phyloP scores from a whole-genome alignment of 2,113 vertebrate species.

The Naja naja region DNA sequence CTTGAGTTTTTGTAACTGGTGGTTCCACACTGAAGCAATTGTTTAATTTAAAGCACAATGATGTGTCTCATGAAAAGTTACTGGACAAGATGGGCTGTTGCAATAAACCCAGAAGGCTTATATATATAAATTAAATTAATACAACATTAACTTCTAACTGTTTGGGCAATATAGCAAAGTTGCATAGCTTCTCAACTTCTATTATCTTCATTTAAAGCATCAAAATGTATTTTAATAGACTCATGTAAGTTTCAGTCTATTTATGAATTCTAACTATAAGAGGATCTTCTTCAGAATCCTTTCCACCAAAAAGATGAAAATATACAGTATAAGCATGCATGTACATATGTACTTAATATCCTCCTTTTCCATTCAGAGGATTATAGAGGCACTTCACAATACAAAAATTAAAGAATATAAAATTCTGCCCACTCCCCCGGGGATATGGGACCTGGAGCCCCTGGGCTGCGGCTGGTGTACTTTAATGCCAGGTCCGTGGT shows the following conservation, averaged over 20 bases:
- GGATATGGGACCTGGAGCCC: no score
- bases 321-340: background rate
- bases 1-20: background rate
- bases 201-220: background rate
- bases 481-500: no score
- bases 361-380: background rate
- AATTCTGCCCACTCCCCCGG: no score
- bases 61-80: background rate
- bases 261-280: background rate
- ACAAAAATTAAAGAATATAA: background rate
- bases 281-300: background rate
- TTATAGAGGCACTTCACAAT: background rate
- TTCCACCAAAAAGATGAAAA: background rate
- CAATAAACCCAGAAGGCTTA: background rate
- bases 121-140: background rate
- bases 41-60: background rate
- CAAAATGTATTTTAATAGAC: background rate
- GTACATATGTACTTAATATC: background rate
- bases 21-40: background rate
- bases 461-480: no score
- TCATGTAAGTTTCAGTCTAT: background rate
- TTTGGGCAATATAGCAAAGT: background rate
- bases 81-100: background rate
- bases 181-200: background rate
- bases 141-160: background rate